These are phyloP conservation scores for Mormyrus hasselquistii DNA, from an alignment of 2,797 vertebrate species.

Conservation along the genomic window DNA sequence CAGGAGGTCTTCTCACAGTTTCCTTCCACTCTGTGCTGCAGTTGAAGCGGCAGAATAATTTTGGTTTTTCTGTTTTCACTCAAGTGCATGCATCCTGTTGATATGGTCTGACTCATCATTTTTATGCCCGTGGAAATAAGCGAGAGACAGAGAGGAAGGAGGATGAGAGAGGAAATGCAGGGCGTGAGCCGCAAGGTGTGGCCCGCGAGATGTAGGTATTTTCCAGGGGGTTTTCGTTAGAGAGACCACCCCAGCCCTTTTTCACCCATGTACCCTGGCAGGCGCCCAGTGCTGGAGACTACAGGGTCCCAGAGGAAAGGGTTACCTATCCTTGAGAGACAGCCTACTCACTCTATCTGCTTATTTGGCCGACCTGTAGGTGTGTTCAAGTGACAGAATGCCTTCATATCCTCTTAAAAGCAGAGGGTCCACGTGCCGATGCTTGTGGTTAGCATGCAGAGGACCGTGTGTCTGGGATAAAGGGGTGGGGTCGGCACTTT, in stretches of 20 bases:
- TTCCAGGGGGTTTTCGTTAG: background rate
- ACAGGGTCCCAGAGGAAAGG: background rate
- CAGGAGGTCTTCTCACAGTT: conserved; percentile 28
- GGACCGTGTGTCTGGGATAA: background rate
- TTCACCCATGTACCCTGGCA: background rate
- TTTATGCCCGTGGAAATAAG: background rate
- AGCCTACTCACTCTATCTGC: background rate
- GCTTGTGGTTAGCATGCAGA: background rate
- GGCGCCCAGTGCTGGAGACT: no score
- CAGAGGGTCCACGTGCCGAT: background rate
- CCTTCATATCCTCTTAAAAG: background rate
- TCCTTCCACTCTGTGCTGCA: conserved; percentile 33
- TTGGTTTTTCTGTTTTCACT: background rate
- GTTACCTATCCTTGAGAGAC: background rate
- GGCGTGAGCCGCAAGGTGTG: background rate
- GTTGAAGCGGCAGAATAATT: background rate
- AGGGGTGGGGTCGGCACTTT: background rate
- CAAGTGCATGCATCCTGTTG: background rate
- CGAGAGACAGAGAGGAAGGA: background rate
- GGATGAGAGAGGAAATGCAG: background rate
- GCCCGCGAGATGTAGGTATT: background rate
- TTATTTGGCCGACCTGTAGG: background rate
- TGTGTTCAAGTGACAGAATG: background rate
- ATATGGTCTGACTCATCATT: background rate
- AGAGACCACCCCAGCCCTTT: background rate